Evolutionary conservation across 2,797 vertebrate genomes (phyloP), one percentile per base, ranked within the genome.

Genomic region (Sebastiscus tertius): DNA sequence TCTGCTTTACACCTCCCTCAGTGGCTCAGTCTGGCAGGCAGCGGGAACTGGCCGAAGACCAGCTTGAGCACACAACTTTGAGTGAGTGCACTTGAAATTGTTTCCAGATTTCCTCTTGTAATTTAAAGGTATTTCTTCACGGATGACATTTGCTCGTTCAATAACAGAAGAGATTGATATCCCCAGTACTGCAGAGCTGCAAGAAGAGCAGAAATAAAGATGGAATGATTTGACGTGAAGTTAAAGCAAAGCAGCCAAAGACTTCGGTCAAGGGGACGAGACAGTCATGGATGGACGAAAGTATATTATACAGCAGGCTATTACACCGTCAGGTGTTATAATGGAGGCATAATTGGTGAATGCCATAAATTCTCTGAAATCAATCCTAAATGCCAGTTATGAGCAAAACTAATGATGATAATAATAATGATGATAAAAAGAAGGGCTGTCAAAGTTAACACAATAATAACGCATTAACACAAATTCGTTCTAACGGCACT

Each of bases 1-100:
- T 86, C 65, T 70, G 62, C 71, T 91, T 88, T 91, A 90, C 90
- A 86, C 92, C 82, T 90, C 83, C 87, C 73, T 86, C 66, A 14
- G 75, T 81, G 79, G 80, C 78, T 89, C 60, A 52, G 60, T 67
- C 73, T 79, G 79, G 66, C 81, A 83, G 63, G 56, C 31, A 62
- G 58, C 66, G 31, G 72, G 22, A 56, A 11, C 2, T 2, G 58
- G 55, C 63, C 20, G 8, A 79, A 82, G 70, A 84, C 56, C 69
- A 54, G 68, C 71, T 5, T 29, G 63, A 2, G 56, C 2, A 52
- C 49, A 36, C 75, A 80, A 67, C 59, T 71, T 20, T 81, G 42
- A 77, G 64, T 82, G 59, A 74, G 27, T 39, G 5, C 49, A 63
- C 67, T 83, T 79, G 6, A 54, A 84, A 83, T 64, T 4, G 74